Conservation (phyloP, 35 echinoderm and acorn worm genomes). For the Apostichopus parvimensis region DNA sequence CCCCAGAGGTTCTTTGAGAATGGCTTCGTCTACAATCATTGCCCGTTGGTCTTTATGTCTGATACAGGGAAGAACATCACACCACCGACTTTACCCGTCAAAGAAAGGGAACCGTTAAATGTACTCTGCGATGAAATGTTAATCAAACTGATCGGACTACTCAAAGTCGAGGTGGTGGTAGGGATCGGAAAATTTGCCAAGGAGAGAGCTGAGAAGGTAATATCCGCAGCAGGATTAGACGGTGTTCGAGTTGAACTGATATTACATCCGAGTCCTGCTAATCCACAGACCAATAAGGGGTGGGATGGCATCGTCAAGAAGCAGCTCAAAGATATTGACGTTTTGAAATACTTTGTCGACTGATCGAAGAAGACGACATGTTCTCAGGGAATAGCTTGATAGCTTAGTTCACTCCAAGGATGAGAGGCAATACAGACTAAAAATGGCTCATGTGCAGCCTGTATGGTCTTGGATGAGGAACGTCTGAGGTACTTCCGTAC, state of each 20-base stretch:
- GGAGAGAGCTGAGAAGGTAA: slow-evolving; percentile 66
- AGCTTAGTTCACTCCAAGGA: no score
- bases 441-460: no score
- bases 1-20: slow-evolving; percentile 82
- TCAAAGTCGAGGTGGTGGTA: slow-evolving; percentile 80
- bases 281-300: slow-evolving; percentile 83
- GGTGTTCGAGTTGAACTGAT: slow-evolving; percentile 71
- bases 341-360: slow-evolving; percentile 81
- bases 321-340: slow-evolving; percentile 75
- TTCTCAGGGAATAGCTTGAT: no score
- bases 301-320: slow-evolving; percentile 82
- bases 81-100: slow-evolving; percentile 67
- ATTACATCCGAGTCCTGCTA: slow-evolving; percentile 90
- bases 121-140: slow-evolving; percentile 76
- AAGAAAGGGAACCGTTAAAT: slow-evolving; percentile 74
- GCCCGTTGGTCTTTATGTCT: slow-evolving; percentile 90
- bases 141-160: slow-evolving; percentile 71
- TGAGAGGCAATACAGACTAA: no score
- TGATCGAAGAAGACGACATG: neutral
- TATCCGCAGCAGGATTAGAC: slow-evolving; percentile 69
- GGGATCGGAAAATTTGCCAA: slow-evolving; percentile 95
- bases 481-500: no score
- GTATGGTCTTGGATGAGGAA: no score
- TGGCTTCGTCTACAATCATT: slow-evolving; percentile 93
- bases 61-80: slow-evolving; percentile 89